These are phyloP conservation scores for Kryptolebias ocellatus DNA, from an alignment of 2,797 vertebrate genomes.

Conservation along the genomic window DNA sequence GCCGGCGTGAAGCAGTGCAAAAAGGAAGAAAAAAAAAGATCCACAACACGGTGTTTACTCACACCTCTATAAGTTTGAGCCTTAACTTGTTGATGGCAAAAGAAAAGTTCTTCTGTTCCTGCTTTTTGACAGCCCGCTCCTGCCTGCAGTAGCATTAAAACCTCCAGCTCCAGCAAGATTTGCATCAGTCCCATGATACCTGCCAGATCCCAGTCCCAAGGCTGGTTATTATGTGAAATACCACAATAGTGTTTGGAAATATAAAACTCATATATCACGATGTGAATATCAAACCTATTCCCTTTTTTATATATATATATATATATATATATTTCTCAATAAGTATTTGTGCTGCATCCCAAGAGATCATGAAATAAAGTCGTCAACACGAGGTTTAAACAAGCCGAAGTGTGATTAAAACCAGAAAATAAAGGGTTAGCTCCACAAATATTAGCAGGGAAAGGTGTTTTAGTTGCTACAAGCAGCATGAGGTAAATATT, in stretches of 20 bases:
- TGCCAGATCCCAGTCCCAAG: conserved; percentile 2
- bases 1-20: too few species aligned
- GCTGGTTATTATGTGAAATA: neutral
- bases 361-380: neutral
- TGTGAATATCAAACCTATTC: neutral
- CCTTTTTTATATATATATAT: too few species aligned
- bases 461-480: too few species aligned
- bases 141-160: neutral
- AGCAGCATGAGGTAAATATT: neutral
- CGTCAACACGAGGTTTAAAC: neutral
- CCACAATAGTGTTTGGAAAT: neutral
- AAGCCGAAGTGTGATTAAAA: neutral
- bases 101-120: neutral
- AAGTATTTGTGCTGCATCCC: neutral
- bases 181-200: neutral
- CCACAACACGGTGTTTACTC: neutral
- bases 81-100: conserved; percentile 1
- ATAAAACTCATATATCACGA: neutral
- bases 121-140: conserved; percentile 10
- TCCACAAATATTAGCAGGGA: neutral
- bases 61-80: neutral
- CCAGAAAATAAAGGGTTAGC: neutral
- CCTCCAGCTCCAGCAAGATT: neutral
- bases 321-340: neutral
- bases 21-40: too few species aligned